Evolutionary conservation across 2,888 invertebrate genomes (phyloP).

Genomic region (Tinea pellionella): DNA sequence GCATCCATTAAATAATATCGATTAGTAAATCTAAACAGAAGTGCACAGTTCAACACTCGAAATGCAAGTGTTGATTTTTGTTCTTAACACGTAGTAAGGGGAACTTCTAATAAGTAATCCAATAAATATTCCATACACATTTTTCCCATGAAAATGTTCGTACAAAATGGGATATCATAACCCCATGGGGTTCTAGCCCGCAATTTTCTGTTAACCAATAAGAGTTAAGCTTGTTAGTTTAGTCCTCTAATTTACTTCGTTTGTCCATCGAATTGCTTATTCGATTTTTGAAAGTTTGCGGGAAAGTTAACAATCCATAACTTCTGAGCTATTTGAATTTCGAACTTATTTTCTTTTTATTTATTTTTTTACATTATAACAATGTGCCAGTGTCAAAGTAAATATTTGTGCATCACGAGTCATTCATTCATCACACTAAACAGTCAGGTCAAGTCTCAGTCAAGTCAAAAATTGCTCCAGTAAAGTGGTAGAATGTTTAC

Average conservation of each 20-base stretch:
- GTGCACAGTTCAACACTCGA: conserved; percentile 41
- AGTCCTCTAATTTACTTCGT: conserved; percentile 3
- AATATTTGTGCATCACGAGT: too few relatives aligned
- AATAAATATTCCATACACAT: conserved; percentile 30
- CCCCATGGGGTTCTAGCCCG: not conserved
- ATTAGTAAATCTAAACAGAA: conserved; percentile 20
- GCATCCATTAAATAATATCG: not conserved
- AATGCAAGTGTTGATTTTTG: conserved; percentile 60
- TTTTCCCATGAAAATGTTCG: conserved; percentile 34
- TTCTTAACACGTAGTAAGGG: conserved; percentile 36
- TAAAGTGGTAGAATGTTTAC: too few relatives aligned
- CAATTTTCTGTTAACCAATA: not conserved
- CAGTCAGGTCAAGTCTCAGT: too few relatives aligned
- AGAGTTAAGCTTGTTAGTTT: conserved; percentile 5
- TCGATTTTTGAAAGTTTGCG: not conserved
- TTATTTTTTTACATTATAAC: too few relatives aligned
- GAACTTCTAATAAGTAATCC: conserved; percentile 16
- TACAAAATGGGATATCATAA: not conserved
- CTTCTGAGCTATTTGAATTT: too few relatives aligned
- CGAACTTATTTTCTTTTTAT: too few relatives aligned
- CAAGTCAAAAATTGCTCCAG: too few relatives aligned
- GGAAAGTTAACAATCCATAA: too few relatives aligned
- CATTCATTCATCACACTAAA: too few relatives aligned
- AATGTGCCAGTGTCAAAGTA: too few relatives aligned
- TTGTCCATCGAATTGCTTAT: not conserved